Evolutionary conservation across 2,888 invertebrate genomes (phyloP).

Genomic region (Parnassius mnemosyne): DNA sequence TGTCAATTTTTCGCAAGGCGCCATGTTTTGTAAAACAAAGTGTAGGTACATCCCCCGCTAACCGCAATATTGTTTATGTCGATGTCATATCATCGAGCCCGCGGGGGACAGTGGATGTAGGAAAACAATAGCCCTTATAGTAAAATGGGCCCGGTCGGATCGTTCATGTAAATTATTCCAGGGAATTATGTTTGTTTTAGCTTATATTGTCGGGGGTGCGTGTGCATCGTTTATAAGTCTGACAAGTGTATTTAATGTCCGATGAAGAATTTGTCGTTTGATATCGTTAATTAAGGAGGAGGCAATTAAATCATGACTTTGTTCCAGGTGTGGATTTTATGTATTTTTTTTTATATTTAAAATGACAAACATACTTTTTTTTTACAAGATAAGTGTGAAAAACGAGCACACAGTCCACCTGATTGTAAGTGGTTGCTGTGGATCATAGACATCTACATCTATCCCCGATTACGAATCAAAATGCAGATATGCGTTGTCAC

Average conservation of each 20-base stretch:
- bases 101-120: slow-evolving; percentile 7
- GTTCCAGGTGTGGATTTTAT: too few relatives aligned
- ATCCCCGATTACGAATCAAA: too few relatives aligned
- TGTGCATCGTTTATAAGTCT: slow-evolving; percentile 4
- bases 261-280: slow-evolving; percentile 8
- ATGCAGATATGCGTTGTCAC: too few relatives aligned
- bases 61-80: slow-evolving; percentile 22
- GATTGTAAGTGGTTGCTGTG: too few relatives aligned
- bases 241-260: neutral
- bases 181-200: slow-evolving; percentile 21
- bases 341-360: too few relatives aligned
- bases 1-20: neutral
- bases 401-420: too few relatives aligned
- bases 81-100: slow-evolving; percentile 1
- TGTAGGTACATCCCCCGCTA: neutral
- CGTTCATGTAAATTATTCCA: slow-evolving; percentile 23
- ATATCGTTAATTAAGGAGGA: neutral
- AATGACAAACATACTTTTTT: too few relatives aligned
- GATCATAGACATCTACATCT: too few relatives aligned
- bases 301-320: too few relatives aligned
- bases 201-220: neutral
- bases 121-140: slow-evolving; percentile 24
- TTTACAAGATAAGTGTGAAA: too few relatives aligned
- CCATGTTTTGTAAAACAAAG: slow-evolving; percentile 1
- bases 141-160: slow-evolving; percentile 18